Conservation (phyloP, 2,888 invertebrate species). For the Desoria tigrina region DNA sequence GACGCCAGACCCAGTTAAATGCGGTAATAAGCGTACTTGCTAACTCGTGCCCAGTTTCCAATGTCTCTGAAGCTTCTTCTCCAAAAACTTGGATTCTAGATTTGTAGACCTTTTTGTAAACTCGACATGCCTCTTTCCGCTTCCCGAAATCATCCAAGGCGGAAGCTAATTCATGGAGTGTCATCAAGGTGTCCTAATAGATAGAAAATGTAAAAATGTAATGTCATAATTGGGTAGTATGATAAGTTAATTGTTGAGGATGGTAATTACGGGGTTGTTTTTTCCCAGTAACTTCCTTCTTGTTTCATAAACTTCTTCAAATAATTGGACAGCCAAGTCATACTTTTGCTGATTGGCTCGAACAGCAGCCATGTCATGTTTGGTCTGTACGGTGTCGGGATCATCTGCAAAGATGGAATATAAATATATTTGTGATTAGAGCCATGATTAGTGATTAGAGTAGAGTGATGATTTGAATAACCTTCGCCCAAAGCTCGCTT, state of each 20-base stretch:
- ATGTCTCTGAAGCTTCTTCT: slow-evolving; percentile 21
- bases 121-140: slow-evolving; percentile 21
- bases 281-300: slow-evolving; percentile 28
- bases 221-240: not conserved
- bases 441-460: not conserved
- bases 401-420: slow-evolving; percentile 11
- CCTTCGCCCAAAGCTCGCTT: slow-evolving; percentile 23
- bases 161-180: slow-evolving; percentile 27
- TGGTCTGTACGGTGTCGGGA: slow-evolving; percentile 23
- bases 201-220: too few relatives aligned
- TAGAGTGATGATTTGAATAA: too few relatives aligned
- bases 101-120: slow-evolving; percentile 24
- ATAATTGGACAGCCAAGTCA: slow-evolving; percentile 32
- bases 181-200: slow-evolving; percentile 25
- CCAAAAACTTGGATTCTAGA: slow-evolving; percentile 13
- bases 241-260: not conserved
- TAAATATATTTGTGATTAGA: not conserved
- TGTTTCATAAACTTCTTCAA: slow-evolving; percentile 30
- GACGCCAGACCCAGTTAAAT: not conserved
- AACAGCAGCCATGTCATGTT: slow-evolving; percentile 36
- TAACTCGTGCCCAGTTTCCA: slow-evolving; percentile 33
- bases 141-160: slow-evolving; percentile 22
- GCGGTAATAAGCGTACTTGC: slow-evolving; percentile 17
- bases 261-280: slow-evolving; percentile 22
- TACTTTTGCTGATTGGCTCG: slow-evolving; percentile 38